A percentile compares a stretch with the other conserved stretches of the same genome.
These are phyloP conservation scores for Brachynemurus nebulosus DNA, from an alignment of 2,888 invertebrate species.

Conservation along the genomic window DNA sequence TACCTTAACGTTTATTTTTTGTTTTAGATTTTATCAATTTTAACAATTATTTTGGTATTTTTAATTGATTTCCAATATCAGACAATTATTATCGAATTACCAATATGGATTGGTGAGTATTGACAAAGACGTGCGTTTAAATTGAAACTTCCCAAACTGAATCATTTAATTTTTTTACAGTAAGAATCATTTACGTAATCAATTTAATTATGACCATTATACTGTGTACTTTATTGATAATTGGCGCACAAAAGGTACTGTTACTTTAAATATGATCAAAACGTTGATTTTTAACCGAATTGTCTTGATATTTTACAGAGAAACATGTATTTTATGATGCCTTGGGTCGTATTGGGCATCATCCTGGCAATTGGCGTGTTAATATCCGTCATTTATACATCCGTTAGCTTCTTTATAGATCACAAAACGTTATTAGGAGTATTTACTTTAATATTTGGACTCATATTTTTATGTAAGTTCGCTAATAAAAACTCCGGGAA, in stretches of 20 bases:
- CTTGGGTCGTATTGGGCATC: constrained; percentile 70
- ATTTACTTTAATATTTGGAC: constrained; percentile 46
- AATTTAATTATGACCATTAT: constrained; percentile 73
- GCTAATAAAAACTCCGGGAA: too few relatives aligned
- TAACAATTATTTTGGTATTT: constrained; percentile 55
- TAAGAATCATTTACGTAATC: constrained; percentile 63
- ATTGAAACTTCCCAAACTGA: neutral
- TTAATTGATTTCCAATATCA: constrained; percentile 51
- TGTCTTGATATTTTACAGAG: constrained; percentile 43
- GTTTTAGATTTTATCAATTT: constrained; percentile 47
- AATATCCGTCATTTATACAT: constrained; percentile 66
- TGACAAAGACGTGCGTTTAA: neutral
- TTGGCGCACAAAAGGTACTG: constrained; percentile 64
- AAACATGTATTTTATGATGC: constrained; percentile 69
- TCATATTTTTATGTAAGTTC: constrained; percentile 44
- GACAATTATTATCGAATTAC: constrained; percentile 63
- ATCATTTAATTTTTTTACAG: constrained; percentile 28
- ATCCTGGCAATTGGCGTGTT: constrained; percentile 64
- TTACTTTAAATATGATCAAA: too few relatives aligned
- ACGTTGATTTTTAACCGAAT: too few relatives aligned
- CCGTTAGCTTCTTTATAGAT: constrained; percentile 57
- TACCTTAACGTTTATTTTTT: constrained; percentile 7
- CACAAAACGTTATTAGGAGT: constrained; percentile 39
- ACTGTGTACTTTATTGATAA: constrained; percentile 59
- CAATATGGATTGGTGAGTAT: constrained; percentile 46